A percentile compares a stretch with the other conserved stretches of the same genome.
These are phyloP conservation scores for Rhynchophorus ferrugineus DNA, from an alignment of 1,140 invertebrate species.

Conservation along the genomic window DNA sequence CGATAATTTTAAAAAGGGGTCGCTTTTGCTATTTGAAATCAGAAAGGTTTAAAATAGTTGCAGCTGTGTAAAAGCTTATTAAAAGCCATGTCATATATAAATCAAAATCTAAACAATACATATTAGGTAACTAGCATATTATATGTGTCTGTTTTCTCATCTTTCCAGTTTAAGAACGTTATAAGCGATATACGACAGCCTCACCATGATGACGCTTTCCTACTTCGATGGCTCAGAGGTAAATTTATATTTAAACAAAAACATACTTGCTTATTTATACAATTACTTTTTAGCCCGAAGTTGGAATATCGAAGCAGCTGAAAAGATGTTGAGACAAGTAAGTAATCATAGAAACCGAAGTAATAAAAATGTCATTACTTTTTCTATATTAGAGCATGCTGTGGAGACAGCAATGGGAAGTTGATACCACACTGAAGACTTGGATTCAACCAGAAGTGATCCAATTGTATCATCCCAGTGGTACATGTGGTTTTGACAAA, in stretches of 20 bases:
- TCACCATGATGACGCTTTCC: constrained; percentile 69
- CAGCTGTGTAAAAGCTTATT: too few species aligned
- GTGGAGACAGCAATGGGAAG: constrained; percentile 71
- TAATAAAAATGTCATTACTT: constrained; percentile 1
- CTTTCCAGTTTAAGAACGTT: constrained; percentile 62
- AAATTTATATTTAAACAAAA: constrained; percentile 38
- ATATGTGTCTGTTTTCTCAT: constrained; percentile 12
- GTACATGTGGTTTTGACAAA: constrained; percentile 70
- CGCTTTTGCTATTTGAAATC: too few species aligned
- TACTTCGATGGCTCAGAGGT: constrained; percentile 77
- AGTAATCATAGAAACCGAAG: constrained; percentile 37
- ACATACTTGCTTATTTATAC: not conserved
- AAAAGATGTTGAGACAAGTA: constrained; percentile 80
- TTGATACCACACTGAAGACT: constrained; percentile 56
- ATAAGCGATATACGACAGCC: constrained; percentile 58
- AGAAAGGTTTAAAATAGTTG: too few species aligned
- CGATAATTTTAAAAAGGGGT: too few species aligned
- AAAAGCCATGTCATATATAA: too few species aligned
- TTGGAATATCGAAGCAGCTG: constrained; percentile 71
- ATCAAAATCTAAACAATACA: too few species aligned
- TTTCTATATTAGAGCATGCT: constrained; percentile 52
- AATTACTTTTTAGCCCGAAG: constrained; percentile 76
- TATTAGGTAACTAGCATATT: too few species aligned
- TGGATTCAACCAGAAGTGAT: constrained; percentile 68
- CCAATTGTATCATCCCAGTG: constrained; percentile 65